These are phyloP conservation scores for Gorsachius magnificus DNA, from an alignment of 2,797 vertebrate species.

Conservation along the genomic window DNA sequence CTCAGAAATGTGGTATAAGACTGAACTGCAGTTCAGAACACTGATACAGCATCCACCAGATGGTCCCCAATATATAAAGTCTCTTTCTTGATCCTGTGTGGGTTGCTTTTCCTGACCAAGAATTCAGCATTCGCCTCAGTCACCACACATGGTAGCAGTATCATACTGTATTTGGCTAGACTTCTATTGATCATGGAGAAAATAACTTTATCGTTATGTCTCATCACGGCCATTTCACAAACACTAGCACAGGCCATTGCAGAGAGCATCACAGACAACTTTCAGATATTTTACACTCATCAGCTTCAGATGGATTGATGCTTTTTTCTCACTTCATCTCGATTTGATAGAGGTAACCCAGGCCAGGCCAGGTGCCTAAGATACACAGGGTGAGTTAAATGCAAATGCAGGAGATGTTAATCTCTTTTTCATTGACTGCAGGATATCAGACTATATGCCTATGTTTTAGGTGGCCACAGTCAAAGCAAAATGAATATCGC, in stretches of 20 bases:
- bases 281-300: not conserved
- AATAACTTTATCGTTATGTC: not conserved
- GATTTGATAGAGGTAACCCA: not conserved
- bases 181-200: not conserved
- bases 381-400: not conserved
- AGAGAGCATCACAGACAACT: not conserved
- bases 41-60: slow-evolving; percentile 47
- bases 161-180: not conserved
- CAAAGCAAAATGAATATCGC: not conserved
- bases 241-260: not conserved
- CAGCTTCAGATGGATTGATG: not conserved
- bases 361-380: not conserved
- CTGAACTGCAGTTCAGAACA: slow-evolving; percentile 49
- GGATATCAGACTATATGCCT: not conserved
- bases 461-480: not conserved
- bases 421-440: not conserved
- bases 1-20: slow-evolving; percentile 29
- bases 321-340: not conserved
- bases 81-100: slow-evolving; percentile 44
- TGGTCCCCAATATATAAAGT: slow-evolving; percentile 21
- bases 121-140: not conserved
- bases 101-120: slow-evolving; percentile 53
- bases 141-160: not conserved
- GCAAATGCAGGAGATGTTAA: not conserved
- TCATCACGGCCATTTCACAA: not conserved